Evolutionary conservation across 2,797 vertebrate genomes (phyloP), one percentile per base, ranked within the genome.

Genomic region (Pseudomugil gertrudae): DNA sequence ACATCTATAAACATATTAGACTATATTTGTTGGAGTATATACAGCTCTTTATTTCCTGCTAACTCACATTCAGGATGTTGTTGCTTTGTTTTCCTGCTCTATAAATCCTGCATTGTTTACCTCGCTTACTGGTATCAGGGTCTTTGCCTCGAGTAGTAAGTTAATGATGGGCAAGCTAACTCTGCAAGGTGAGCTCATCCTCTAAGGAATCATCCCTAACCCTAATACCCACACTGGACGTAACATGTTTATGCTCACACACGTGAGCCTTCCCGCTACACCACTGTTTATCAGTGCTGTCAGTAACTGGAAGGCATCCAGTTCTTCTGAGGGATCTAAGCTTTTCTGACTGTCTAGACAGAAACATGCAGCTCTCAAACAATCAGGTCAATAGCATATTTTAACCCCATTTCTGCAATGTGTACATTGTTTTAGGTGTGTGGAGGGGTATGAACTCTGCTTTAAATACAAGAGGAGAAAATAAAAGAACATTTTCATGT

Each of bases 371-470:
- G 32, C 56, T 83, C 57, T 52, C 69, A 72, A 80, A 85, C 90
- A 93, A 91, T 91, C 74, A 79, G 89, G 84, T 84, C 86, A 89
- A 87, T 78, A 69, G 82, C 81, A 87, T 85, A 89, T 83, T 86
- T 83, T 58, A 87, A 76, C 84, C 84, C 68, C 68, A 21, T 87
- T 63, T 87, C 62, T 52, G 29, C 29, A 59, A 30, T 15, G 26
- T 50, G 38, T 63, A 65, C 52, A 66, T 72, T 63, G 58, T 69
- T 63, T n/a, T n/a, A n/a, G n/a, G n/a, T n/a, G n/a, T n/a, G n/a
- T n/a, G n/a, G n/a, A n/a, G n/a, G n/a, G n/a, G n/a, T n/a, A n/a
- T n/a, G n/a, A n/a, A n/a, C n/a, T 14, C 32, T 61, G 54, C 40
- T 74, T 48, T 59, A 4, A 70, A 52, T 60, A 51, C 40, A 68